Evolutionary conservation across 2,888 invertebrate genomes (phyloP), one percentile per base, ranked within the genome.

Genomic region (Synergus itoensis): DNA sequence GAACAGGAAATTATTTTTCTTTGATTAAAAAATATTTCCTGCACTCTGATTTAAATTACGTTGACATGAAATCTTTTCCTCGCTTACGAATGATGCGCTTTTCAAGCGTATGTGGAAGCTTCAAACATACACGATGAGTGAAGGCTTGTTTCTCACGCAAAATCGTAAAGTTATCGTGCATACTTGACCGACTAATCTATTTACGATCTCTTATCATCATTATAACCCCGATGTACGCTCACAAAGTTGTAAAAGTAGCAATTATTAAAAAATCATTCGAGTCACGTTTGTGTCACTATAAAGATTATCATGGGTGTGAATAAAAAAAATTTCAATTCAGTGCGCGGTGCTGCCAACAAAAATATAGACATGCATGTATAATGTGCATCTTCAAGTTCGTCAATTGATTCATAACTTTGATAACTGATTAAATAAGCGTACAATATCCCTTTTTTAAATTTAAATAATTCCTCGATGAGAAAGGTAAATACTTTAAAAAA

Each of bases 151-250:
- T 67, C 65, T 69, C 69, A 45, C 69, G 41, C 41, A 18, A 64
- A 64, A 64, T 18, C 48, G 73, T 48, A 36, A 69, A 73, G 69
- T 73, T 73, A 73, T 73, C 48, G 48, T 48, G 53, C 53, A 73
- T 73, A 73, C 73, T 73, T 73, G 73, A 73, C 73, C 73, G 73
- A 73, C 48, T 73, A 73, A 53, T 73, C 73, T 36, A 73, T 73
- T 73, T 73, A 53, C 53, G 53, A 73, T 36, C 36, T 36, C 73
- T 53, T 73, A 73, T 73, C 69, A 73, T 73, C 69, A 48, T 69
- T 45, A 45, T 16, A 67, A 67, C 18, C 5, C 21, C 28, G 14
- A 48, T 14, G 21, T 41, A 28, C 28, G 28, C 45, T 48, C 69
- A 48, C 69, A 48, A 16, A 69, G 69, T 45, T 69, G 69, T 69